Base-by-base conservation (phyloP, 2,797 vertebrate genomes). In the Antrozous pallidus region DNA sequence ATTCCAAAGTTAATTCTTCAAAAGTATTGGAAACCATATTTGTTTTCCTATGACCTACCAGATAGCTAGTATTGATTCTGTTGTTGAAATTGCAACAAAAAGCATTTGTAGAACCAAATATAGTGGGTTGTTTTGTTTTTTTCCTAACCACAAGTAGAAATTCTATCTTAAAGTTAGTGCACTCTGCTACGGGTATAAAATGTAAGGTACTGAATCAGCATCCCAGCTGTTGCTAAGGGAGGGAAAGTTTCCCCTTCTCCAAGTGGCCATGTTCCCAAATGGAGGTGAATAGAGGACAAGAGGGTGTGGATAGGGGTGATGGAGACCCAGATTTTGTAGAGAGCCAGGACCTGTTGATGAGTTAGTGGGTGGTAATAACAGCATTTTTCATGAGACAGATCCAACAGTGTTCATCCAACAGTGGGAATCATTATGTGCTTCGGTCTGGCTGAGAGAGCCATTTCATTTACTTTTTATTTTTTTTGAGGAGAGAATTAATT, bases 271-370 rank as follows among this genome's bases (percentile, higher is more conserved):
- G 79, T 92, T 96, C 93, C 92, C 96, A 95, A 95, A 83, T 81
- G 93, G 95, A 97, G 97, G 95, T 97, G 96, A 97, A 93, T 4
- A 91, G 97, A 96, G 96, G 96, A 96, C 94, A 97, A 77, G 90
- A 92, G 36, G n/a, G 88, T 16, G 22, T 58, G 90, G 88, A 70
- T 14, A 77, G 10, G 93, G 86, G 73, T 92, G 74, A 93, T 0
- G 2, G 79, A 93, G 84, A 94, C 88, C 95, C 92, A 95, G 83
- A 95, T 92, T 85, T 75, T 71, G 65, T 10, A 81, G 93, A 54
- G 42, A 87, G 69, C 16, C 73, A 92, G 86, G 77, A 85, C 1
- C 0, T 17, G 12, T 88, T 94, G 79, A 78, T 24, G 75, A 96
- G 92, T 83, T 73, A 91, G 91, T 65, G 11, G 4, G 96, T 96